Percentiles rank a stretch among this genome's conserved stretches.
phyloP scores from a whole-genome alignment of 2,797 vertebrate genomes.

The Tolypeutes matacus region DNA sequence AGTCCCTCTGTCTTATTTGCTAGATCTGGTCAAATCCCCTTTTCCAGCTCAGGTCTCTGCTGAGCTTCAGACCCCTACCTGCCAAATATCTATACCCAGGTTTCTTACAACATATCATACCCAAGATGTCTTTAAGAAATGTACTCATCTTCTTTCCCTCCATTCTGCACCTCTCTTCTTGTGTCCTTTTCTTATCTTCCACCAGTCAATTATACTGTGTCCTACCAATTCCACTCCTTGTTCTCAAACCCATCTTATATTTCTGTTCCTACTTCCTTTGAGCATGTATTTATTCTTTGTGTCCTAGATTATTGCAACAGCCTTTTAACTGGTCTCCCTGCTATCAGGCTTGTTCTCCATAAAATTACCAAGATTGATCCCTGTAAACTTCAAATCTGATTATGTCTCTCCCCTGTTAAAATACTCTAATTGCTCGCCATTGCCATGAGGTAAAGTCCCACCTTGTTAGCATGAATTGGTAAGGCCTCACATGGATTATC shows the following conservation, averaged over 20 bases:
- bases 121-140: neutral
- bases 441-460: neutral
- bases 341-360: neutral
- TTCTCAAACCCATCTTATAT: neutral
- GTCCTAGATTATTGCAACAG: neutral
- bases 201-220: neutral
- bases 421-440: neutral
- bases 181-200: neutral
- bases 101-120: neutral
- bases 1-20: neutral
- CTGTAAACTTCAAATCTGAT: neutral
- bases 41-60: neutral
- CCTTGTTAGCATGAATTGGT: neutral
- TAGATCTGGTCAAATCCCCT: neutral
- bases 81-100: neutral
- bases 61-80: neutral
- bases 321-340: neutral
- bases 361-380: neutral
- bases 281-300: neutral
- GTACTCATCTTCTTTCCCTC: neutral
- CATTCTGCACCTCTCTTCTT: neutral
- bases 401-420: neutral
- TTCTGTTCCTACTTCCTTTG: neutral
- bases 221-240: neutral
- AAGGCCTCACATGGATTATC: neutral